Conservation (phyloP, 1,140 invertebrate genomes). For the Plectrocnemia conspersa region DNA sequence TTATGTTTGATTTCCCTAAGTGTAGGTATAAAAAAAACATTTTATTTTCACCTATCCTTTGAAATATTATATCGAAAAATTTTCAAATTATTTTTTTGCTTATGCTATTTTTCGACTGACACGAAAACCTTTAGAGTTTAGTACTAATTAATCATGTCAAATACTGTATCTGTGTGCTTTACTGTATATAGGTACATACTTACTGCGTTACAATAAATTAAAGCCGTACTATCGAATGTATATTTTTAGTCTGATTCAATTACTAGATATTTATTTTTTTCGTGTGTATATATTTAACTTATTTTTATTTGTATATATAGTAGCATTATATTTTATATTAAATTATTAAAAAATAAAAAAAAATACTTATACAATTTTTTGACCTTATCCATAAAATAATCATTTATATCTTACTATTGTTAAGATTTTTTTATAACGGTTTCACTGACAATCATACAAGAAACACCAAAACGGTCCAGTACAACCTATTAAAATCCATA, state of each 20-base stretch:
- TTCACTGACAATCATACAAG: constrained; percentile 5
- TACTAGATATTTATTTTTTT: background rate
- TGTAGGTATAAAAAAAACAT: too few species aligned
- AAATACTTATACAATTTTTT: background rate
- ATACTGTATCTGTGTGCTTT: too few species aligned
- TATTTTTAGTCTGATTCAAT: too few species aligned
- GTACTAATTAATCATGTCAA: too few species aligned
- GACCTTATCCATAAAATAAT: background rate
- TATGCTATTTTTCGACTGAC: too few species aligned
- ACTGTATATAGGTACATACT: constrained; percentile 11
- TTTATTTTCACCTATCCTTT: too few species aligned
- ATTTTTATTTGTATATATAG: background rate
- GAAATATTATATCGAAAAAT: too few species aligned
- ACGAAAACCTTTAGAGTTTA: too few species aligned
- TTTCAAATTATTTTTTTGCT: too few species aligned
- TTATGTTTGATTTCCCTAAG: too few species aligned
- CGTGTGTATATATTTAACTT: background rate
- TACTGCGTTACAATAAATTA: background rate
- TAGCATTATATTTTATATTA: background rate
- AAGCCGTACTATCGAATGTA: too few species aligned
- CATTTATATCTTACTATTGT: background rate
- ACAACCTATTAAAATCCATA: constrained; percentile 11
- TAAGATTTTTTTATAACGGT: constrained; percentile 2
- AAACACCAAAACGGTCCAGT: background rate
- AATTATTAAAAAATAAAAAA: background rate